These are phyloP conservation scores for Lates japonicus DNA, from an alignment of 2,797 vertebrate genomes.

Conservation along the genomic window DNA sequence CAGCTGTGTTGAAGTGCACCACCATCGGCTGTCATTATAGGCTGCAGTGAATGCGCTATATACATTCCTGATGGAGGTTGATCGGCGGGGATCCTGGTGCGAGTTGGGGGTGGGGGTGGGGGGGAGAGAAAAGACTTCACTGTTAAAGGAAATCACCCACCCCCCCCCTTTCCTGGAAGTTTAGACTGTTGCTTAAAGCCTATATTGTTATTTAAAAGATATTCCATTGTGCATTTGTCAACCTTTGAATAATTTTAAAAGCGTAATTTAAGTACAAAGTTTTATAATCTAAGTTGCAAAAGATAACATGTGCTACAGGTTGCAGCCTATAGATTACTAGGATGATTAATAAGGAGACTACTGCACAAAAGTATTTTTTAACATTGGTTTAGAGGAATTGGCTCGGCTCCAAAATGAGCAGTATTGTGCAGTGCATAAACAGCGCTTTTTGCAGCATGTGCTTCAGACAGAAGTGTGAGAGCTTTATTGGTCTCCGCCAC, in stretches of 20 bases:
- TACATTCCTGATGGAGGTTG: constrained; percentile 89
- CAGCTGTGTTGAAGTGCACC: constrained; percentile 90
- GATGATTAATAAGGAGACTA: constrained; percentile 87
- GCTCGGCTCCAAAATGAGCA: constrained; percentile 86
- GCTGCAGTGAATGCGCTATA: constrained; percentile 89
- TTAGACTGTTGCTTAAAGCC: constrained; percentile 89
- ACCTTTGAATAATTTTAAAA: constrained; percentile 90
- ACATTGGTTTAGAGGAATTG: constrained; percentile 87
- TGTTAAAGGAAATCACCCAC: constrained; percentile 78
- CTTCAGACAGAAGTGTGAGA: constrained; percentile 92
- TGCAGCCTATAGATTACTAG: constrained; percentile 88
- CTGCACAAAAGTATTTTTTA: constrained; percentile 92
- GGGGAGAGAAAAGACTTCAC: constrained; percentile 78
- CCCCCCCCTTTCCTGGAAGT: constrained; percentile 74
- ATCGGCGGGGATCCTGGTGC: constrained; percentile 89
- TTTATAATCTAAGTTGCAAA: constrained; percentile 88
- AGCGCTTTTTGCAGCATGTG: constrained; percentile 93
- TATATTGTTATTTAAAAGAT: constrained; percentile 91
- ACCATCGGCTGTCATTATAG: constrained; percentile 86
- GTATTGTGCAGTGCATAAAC: constrained; percentile 88
- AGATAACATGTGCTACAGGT: constrained; percentile 90
- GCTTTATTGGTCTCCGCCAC: constrained; percentile 87
- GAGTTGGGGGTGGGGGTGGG: constrained; percentile 43
- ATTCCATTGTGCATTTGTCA: constrained; percentile 90
- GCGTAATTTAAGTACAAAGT: constrained; percentile 89